These are phyloP conservation scores for Rapana venosa DNA, from an alignment of 2,888 invertebrate genomes.

Conservation along the genomic window DNA sequence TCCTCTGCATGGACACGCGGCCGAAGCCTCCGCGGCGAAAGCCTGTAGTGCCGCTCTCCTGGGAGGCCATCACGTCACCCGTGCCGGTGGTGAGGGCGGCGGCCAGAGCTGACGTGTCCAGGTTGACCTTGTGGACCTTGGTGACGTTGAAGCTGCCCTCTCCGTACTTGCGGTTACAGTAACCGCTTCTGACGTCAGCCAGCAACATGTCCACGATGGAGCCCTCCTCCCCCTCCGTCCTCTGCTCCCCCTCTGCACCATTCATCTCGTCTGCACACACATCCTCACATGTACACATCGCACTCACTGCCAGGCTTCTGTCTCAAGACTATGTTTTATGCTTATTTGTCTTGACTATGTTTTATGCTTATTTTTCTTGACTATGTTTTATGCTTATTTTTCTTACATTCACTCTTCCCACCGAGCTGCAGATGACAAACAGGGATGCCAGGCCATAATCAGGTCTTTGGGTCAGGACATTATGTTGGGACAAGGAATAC, in stretches of 20 bases:
- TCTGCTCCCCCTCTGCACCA: conserved; percentile 48
- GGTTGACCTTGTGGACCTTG: conserved; percentile 68
- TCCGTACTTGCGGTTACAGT: conserved; percentile 64
- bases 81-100: conserved; percentile 44
- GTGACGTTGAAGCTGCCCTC: conserved; percentile 70
- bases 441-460: no score
- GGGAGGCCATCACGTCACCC: conserved; percentile 35
- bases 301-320: no score
- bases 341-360: no score
- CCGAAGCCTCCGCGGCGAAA: conserved; percentile 65
- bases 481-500: no score
- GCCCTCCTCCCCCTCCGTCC: conserved; percentile 59
- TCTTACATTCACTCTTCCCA: no score
- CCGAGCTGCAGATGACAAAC: no score
- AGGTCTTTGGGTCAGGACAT: no score
- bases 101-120: conserved; percentile 55
- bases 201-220: conserved; percentile 74
- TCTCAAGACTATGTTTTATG: no score
- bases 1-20: conserved; percentile 57
- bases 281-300: not conserved
- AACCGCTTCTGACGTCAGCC: conserved; percentile 75
- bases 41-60: not conserved
- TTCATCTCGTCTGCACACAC: not conserved
- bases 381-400: no score
- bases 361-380: no score